Base-by-base conservation (phyloP, 1,140 invertebrate genomes). In the Drosophila micromelanica region DNA sequence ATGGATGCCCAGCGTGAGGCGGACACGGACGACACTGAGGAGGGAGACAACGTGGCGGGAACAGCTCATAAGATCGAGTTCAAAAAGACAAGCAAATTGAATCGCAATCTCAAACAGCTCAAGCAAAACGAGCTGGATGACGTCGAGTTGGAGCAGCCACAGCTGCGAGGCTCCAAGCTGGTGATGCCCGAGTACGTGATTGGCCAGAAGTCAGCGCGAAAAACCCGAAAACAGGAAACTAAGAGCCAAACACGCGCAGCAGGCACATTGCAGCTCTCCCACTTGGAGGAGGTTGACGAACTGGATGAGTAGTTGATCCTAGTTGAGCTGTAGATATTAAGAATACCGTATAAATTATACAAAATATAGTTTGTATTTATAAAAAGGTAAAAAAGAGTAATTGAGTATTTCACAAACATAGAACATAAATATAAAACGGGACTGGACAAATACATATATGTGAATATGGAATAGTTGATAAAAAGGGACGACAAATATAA, bases 111-210 rank as follows among this genome's bases (percentile, higher is more conserved):
- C 82, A 63, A 72, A 40, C 72, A 78, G 52, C 92, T 92, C 5
- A 86, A 80, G 73, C 17, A 92, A 76, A 45, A 91, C 55, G 76
- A 93, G 80, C 48, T 85, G 2, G 69, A 78, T 5, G 74, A 89
- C 55, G 78, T 78, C 1, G 78, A 90, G 11, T 46, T 91, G 15
- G 86, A 92, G 38, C 94, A 93, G 79, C 89, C 94, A 8, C 86
- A 93, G 55, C 95, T 95, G 70, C 94, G 93, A 80, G 94, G 93
- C 62, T 95, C 94, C 64, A 96, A 96, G 91, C 62, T 96, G 37
- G 92, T 96, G 2, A 95, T 96, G 95, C 96, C 96, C 3, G 96
- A 96, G 87, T 96, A 96, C 93, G 93, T 96, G n/a, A 94, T 97
- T 64, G 96, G 96, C n/a, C 92, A 68, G 94, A 95, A 79, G 94